A percentile compares a stretch with the other conserved stretches of the same genome.
Conservation (phyloP, 1,140 invertebrate genomes). For the Tigriopus japonicus region DNA sequence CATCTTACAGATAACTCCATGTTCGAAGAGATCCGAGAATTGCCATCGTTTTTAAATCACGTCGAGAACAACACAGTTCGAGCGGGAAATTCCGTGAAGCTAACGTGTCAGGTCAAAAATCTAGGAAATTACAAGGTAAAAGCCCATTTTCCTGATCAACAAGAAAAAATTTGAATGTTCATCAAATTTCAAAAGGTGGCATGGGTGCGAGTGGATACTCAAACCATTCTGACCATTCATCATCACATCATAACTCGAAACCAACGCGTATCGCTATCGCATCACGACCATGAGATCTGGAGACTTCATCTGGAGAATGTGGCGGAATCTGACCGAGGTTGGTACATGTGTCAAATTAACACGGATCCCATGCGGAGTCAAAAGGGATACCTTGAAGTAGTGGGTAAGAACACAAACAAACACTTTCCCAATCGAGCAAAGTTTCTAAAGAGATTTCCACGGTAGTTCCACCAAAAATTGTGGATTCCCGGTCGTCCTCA, state of each 20-base stretch:
- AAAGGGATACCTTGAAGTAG: conserved; percentile 11
- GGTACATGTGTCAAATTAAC: conserved; percentile 26
- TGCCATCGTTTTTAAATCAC: conserved; percentile 16
- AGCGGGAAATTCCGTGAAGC: conserved; percentile 17
- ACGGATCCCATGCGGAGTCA: conserved; percentile 14
- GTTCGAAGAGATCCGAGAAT: neutral
- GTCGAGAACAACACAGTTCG: conserved; percentile 19
- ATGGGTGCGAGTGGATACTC: conserved; percentile 31
- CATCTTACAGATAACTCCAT: neutral
- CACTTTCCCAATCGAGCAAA: neutral
- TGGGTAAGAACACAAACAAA: no score
- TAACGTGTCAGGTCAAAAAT: conserved; percentile 19
- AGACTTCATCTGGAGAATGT: conserved; percentile 19
- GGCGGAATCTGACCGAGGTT: conserved; percentile 24
- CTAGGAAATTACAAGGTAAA: conserved; percentile 19
- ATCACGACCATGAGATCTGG: conserved; percentile 23
- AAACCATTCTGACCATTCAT: conserved; percentile 29
- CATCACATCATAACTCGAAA: conserved; percentile 27
- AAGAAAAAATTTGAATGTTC: neutral
- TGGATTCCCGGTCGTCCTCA: conserved; percentile 67
- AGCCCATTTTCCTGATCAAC: neutral
- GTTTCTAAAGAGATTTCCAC: neutral
- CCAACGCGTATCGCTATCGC: conserved; percentile 26
- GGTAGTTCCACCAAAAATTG: conserved; percentile 76
- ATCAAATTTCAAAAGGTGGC: conserved; percentile 25